Evolutionary conservation across 2,113 vertebrate genomes (phyloP).

Genomic region (Mugil cephalus): DNA sequence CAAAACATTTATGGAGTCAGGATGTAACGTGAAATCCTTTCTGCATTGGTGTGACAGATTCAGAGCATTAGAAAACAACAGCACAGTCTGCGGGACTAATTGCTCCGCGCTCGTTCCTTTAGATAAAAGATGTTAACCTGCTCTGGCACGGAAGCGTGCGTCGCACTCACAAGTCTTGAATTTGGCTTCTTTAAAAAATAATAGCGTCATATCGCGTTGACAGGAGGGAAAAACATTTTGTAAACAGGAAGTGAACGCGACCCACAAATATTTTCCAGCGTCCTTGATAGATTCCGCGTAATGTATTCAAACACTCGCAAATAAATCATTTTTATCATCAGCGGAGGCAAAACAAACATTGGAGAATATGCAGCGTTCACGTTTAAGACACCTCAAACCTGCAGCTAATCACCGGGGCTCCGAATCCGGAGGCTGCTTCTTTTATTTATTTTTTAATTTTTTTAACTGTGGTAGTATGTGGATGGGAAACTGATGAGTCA

Average conservation of each 20-base stretch:
- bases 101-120: slow-evolving; percentile 28
- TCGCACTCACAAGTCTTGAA: slow-evolving; percentile 15
- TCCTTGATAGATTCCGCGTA: slow-evolving; percentile 44
- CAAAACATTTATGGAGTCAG: neutral
- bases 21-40: slow-evolving; percentile 16
- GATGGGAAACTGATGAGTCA: slow-evolving; percentile 64
- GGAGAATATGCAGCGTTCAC: slow-evolving; percentile 40
- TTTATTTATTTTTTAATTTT: too few relatives aligned
- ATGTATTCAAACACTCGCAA: slow-evolving; percentile 48
- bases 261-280: slow-evolving; percentile 44
- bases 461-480: slow-evolving; percentile 25
- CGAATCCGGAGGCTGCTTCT: slow-evolving; percentile 41
- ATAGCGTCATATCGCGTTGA: slow-evolving; percentile 36
- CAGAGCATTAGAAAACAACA: slow-evolving; percentile 50
- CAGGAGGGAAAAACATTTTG: slow-evolving; percentile 3
- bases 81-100: slow-evolving; percentile 38
- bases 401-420: slow-evolving; percentile 60
- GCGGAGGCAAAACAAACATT: slow-evolving; percentile 52
- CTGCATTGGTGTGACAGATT: slow-evolving; percentile 54
- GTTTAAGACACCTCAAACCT: slow-evolving; percentile 44
- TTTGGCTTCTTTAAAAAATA: slow-evolving; percentile 46
- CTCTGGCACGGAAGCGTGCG: slow-evolving; percentile 13
- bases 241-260: slow-evolving; percentile 62
- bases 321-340: slow-evolving; percentile 37
- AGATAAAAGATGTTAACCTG: slow-evolving; percentile 64